Evolutionary conservation across 1,140 invertebrate genomes (phyloP), one percentile per base, ranked within the genome.

Genomic region (Campoletis sonorensis): DNA sequence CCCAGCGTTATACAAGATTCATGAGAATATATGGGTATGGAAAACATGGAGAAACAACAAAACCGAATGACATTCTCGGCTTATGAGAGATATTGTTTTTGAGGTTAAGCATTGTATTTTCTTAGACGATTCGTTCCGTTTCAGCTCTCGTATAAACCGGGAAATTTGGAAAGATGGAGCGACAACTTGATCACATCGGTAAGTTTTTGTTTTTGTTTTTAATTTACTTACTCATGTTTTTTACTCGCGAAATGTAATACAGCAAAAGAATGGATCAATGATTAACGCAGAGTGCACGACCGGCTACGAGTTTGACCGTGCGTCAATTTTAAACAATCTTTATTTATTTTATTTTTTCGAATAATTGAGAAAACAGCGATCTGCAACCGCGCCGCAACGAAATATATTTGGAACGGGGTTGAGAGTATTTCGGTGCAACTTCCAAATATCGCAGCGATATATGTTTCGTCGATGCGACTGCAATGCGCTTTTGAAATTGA

Each of bases 111-210:
- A n/a, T 5, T 58, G 54, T 13, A 23, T 58, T 58, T 58, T 58
- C 21, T 23, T n/a, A 18, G 0, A 18, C 21, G 54, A 18, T 58
- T n/a, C 18, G 21, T 58, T 58, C 30, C 23, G 23, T 27, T 67
- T 3, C 23, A 94, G 93, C 94, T 92, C 87, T 89, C 94, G 37
- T 97, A 97, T 87, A 92, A 95, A 85, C 93, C 95, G 18, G 92
- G 93, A 49, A 91, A 87, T 30, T 90, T 95, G 51, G 96, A 97
- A 90, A 94, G 93, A 90, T 94, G 94, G 93, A 94, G 95, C n/a
- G 95, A 97, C 87, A 94, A 94, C 88, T 92, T 96, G 21, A 93
- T 97, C 23, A 92, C 94, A 80, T 94, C 94, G 45, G 95, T 95
- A 89, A 92, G 93, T 54, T 26, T 58, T 33, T 40, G 10, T 67